These are phyloP conservation scores for Microtus ochrogaster DNA, from an alignment of 2,113 vertebrate species.

Conservation along the genomic window DNA sequence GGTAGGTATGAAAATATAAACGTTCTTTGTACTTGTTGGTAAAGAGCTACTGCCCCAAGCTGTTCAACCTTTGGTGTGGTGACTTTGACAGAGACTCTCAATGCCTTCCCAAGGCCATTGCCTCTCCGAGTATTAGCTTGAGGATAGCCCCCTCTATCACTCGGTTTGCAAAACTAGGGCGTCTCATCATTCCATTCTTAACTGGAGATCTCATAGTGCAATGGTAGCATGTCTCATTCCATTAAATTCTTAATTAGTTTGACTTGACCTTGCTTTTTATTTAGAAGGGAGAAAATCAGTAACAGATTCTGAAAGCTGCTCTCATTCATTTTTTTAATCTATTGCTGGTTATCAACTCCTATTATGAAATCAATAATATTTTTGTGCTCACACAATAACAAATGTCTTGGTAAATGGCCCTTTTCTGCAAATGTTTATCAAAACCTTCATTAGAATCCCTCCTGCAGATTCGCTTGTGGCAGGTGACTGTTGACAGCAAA, in stretches of 20 bases:
- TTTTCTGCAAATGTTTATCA: background rate
- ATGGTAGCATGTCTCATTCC: background rate
- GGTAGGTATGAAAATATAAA: background rate
- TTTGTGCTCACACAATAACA: background rate
- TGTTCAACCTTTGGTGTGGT: background rate
- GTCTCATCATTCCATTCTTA: background rate
- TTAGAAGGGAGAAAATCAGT: conserved; percentile 21
- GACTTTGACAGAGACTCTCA: too few species aligned
- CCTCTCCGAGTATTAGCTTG: background rate
- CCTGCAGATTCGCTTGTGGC: background rate
- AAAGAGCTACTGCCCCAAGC: background rate
- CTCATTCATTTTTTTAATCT: background rate
- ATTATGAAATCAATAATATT: conserved; percentile 27
- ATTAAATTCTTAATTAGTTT: background rate
- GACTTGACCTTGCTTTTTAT: conserved; percentile 7
- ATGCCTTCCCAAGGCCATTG: too few species aligned
- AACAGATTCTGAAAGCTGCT: background rate
- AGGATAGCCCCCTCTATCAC: too few species aligned
- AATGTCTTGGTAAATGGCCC: background rate
- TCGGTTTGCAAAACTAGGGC: background rate
- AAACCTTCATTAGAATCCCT: background rate
- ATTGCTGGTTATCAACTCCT: background rate
- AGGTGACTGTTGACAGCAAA: background rate
- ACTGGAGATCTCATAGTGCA: background rate
- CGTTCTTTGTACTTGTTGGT: background rate